Evolutionary conservation across 2,888 invertebrate species (phyloP).

Genomic region (Ctena decussata): DNA sequence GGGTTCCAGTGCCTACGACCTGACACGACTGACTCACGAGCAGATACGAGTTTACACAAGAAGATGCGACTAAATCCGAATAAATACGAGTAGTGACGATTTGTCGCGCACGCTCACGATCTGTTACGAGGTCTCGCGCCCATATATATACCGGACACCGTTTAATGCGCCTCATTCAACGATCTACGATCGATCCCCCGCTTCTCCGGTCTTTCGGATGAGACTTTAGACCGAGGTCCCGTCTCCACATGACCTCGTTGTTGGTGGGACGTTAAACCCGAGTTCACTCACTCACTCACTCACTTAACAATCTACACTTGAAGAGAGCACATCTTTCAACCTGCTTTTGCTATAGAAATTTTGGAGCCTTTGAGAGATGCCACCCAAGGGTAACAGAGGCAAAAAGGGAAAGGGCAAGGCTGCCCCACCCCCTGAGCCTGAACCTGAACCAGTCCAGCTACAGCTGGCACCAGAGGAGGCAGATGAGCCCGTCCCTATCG

Average conservation of each 20-base stretch:
- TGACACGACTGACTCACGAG: conserved; percentile 23
- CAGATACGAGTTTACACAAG: conserved; percentile 18
- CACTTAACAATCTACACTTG: no score
- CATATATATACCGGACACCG: not conserved
- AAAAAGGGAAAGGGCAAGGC: conserved; percentile 20
- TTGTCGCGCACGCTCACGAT: no score
- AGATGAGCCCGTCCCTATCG: not conserved
- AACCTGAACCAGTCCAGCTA: not conserved
- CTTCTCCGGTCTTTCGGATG: no score
- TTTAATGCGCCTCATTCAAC: not conserved
- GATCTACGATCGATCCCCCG: not conserved
- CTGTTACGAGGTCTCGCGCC: not conserved
- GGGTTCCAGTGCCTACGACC: not conserved
- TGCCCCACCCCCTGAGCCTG: not conserved
- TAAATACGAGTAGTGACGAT: not conserved
- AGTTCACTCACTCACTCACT: no score
- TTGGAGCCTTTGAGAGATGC: conserved; percentile 16
- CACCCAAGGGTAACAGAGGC: conserved; percentile 13
- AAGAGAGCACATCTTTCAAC: not conserved
- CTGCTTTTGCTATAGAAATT: not conserved
- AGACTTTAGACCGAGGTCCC: no score
- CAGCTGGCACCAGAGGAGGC: conserved; percentile 9
- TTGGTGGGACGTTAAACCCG: no score
- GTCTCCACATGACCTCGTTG: no score
- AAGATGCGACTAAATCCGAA: no score